Base-by-base conservation (phyloP, 2,113 vertebrate species). In the Nannobrachium achirus region DNA sequence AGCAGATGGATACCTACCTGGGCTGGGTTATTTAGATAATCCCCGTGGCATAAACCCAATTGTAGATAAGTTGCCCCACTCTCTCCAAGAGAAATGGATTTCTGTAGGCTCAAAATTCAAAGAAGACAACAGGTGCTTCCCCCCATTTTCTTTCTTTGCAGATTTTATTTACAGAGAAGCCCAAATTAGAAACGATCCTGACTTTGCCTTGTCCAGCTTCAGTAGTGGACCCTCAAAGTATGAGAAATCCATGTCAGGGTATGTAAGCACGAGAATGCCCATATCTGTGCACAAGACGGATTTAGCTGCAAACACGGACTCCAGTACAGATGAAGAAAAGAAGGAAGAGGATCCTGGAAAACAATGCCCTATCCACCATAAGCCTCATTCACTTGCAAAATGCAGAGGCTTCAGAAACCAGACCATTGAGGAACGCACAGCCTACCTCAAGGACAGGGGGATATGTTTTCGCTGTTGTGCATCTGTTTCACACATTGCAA, bases 221-320 rank as follows among this genome's bases (percentile, higher is more conserved):
- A n/a, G n/a, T n/a, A n/a, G n/a, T n/a, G n/a, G n/a, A n/a, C n/a
- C n/a, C n/a, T n/a, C n/a, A n/a, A n/a, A n/a, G n/a, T n/a, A n/a
- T n/a, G 19, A 63, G 4, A 60, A 2, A 8, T 2, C 14, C 7
- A 20, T 18, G 48, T 1, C 11, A 3, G 77, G 48, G 38, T 13
- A 59, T 33, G 8, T 13, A 19, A 45, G 18, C 40, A 3, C 25
- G 0, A 80, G 15, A 6, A 40, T 57, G 0, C 8, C 66, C 16
- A 39, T 78, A 40, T 66, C 58, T 7, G 66, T 82, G 1, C 57
- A 56, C 14, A 68, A 78, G 42, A 81, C 75, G 4, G 63, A 82
- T 1, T 18, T 78, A 7, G 44, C 2, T 0, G 1, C 59, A 25
- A 45, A 14, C n/a, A 9, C 10, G 8, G 13, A n/a, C 9, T 3